Conservation (phyloP, 92 coral and sea anemone genomes). For the Desmophyllum pertusum region DNA sequence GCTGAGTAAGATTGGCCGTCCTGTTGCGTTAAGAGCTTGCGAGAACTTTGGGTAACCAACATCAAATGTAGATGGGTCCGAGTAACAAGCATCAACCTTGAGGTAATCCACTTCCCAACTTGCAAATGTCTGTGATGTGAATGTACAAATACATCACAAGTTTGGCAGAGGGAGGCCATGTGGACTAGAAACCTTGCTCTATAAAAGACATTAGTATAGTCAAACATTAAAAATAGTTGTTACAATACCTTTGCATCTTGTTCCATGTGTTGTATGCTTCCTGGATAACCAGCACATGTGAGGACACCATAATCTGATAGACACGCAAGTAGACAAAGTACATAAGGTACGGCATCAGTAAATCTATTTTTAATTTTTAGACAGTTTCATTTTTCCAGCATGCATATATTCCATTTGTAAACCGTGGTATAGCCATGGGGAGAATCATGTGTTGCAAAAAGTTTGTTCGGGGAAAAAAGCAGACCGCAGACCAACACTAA, state of each 20-base stretch:
- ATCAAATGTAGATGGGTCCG: slow-evolving; percentile 78
- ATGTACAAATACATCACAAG: not conserved
- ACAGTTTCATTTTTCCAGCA: too few relatives aligned
- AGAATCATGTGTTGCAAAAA: too few relatives aligned
- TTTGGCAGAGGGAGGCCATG: not conserved
- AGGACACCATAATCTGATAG: slow-evolving; percentile 81
- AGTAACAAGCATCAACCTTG: slow-evolving; percentile 92
- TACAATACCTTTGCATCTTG: slow-evolving; percentile 88
- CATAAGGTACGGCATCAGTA: too few relatives aligned
- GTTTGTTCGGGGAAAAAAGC: too few relatives aligned
- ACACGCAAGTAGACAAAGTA: not conserved
- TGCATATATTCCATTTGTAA: too few relatives aligned
- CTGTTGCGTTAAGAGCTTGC: slow-evolving; percentile 92
- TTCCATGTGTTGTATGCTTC: slow-evolving; percentile 79
- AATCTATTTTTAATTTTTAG: too few relatives aligned
- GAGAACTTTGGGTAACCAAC: slow-evolving; percentile 90
- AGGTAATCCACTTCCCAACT: slow-evolving; percentile 96
- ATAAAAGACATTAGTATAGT: too few relatives aligned
- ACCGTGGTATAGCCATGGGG: too few relatives aligned
- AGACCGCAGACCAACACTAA: too few relatives aligned
- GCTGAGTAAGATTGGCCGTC: slow-evolving; percentile 80
- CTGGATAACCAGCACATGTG: slow-evolving; percentile 99
- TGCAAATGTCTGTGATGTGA: slow-evolving; percentile 86
- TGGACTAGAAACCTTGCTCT: not conserved
- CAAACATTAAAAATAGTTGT: not conserved